Percentiles rank a stretch among this genome's conserved stretches.
These are phyloP conservation scores for Petrophora chlorosata DNA, from an alignment of 2,888 invertebrate species.

Conservation along the genomic window DNA sequence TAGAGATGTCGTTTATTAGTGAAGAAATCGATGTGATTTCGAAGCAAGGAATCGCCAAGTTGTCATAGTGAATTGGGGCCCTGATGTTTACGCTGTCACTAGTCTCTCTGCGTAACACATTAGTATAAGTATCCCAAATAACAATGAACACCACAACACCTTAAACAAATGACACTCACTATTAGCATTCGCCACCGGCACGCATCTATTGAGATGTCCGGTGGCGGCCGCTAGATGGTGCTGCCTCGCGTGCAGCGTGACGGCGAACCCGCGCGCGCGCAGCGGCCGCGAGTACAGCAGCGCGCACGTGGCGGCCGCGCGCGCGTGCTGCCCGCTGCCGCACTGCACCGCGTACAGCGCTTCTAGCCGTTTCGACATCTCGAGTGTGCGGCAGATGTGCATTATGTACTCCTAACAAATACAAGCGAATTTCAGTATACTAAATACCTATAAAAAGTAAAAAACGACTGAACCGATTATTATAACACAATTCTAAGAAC, in stretches of 20 bases:
- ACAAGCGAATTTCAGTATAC: too few species aligned
- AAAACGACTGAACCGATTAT: too few species aligned
- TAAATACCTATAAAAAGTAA: too few species aligned
- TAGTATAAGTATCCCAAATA: background rate
- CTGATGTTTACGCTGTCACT: too few species aligned
- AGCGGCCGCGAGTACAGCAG: slow-evolving; percentile 87
- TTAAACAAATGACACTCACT: slow-evolving; percentile 52
- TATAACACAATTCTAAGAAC: too few species aligned
- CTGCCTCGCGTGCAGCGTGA: slow-evolving; percentile 82
- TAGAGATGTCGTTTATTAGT: too few species aligned
- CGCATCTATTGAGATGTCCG: slow-evolving; percentile 86
- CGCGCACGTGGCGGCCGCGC: slow-evolving; percentile 92
- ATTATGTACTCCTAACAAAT: slow-evolving; percentile 85
- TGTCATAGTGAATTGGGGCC: too few species aligned
- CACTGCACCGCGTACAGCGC: slow-evolving; percentile 90
- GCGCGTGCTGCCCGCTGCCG: slow-evolving; percentile 88
- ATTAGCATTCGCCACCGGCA: slow-evolving; percentile 50
- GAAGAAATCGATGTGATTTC: too few species aligned
- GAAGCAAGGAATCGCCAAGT: too few species aligned
- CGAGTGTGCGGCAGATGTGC: slow-evolving; percentile 88
- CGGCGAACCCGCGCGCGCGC: slow-evolving; percentile 79
- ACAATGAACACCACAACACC: background rate
- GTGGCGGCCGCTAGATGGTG: slow-evolving; percentile 83
- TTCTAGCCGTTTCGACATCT: slow-evolving; percentile 86
- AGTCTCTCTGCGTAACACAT: too few species aligned